These are phyloP conservation scores for Phortica variegata DNA, from an alignment of 1,140 invertebrate species.

Conservation along the genomic window DNA sequence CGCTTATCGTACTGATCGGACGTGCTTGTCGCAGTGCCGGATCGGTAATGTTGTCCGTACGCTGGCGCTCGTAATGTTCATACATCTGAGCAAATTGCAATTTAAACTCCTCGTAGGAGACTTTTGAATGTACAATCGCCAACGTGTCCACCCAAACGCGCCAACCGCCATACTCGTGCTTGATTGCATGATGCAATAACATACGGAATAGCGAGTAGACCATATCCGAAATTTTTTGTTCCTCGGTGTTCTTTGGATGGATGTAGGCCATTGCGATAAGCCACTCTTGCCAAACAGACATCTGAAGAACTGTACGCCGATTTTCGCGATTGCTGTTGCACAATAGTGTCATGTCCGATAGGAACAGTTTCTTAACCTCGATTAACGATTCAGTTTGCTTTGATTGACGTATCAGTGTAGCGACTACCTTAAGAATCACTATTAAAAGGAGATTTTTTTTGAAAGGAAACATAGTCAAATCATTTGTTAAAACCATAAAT, in stretches of 20 bases:
- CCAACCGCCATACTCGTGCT: constrained; percentile 99
- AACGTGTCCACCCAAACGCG: constrained; percentile 99
- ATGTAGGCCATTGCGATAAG: constrained; percentile 98
- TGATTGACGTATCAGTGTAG: constrained; percentile 93
- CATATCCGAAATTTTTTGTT: constrained; percentile 97
- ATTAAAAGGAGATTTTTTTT: constrained; percentile 57
- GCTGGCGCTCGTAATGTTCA: constrained; percentile 90
- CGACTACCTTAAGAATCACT: constrained; percentile 98
- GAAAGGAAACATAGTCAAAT: constrained; percentile 1
- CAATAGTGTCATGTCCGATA: constrained; percentile 95
- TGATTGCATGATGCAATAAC: constrained; percentile 98
- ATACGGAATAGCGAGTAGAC: constrained; percentile 96
- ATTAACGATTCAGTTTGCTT: constrained; percentile 88
- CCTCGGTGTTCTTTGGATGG: constrained; percentile 91
- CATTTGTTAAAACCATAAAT: too few species aligned
- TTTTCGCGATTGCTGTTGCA: constrained; percentile 98
- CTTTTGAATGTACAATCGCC: constrained; percentile 99
- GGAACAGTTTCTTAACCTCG: constrained; percentile 94
- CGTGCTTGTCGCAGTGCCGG: constrained; percentile 86
- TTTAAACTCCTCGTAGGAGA: constrained; percentile 96
- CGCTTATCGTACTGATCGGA: constrained; percentile 94
- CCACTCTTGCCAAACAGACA: constrained; percentile 99
- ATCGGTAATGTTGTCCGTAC: constrained; percentile 92
- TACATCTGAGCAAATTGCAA: constrained; percentile 96
- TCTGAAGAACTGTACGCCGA: constrained; percentile 93